Base-by-base conservation (phyloP, 2,113 vertebrate genomes). In the Osmerus eperlanus region DNA sequence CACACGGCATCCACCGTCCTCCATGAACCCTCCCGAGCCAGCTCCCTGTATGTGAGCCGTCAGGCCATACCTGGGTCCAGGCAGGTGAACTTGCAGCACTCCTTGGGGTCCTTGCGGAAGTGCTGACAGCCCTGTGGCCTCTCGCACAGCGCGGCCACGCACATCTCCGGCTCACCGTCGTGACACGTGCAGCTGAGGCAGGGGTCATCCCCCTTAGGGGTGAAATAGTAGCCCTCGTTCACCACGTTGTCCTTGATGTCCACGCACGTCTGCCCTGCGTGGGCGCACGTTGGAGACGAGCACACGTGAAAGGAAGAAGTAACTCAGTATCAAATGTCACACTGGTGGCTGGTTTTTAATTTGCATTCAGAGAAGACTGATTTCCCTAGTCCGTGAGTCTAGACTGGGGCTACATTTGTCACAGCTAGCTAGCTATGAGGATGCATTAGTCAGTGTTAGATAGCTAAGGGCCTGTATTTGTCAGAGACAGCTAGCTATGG, bases 41-140 rank as follows among this genome's bases (percentile, higher is more conserved):
- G 18, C 51, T 72, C 19, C 3, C 41, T 53, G 59, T 11, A 28
- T 28, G 25, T 2, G 25, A 28, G 41, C 41, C 41, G 9, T 5
- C 23, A 18, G 8, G n/a, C 36, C 84, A 89, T 88, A 97, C 96
- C 97, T 89, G 95, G 94, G 85, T 99, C 97, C 29, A 97, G 89
- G 60, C 97, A 99, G 25, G 95, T 97, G 79, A 99, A 99, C 80
- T 96, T 99, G 95, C 97, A 99, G 93, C 97, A 99, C 82, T 98
- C 97, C 82, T 95, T 96, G 3, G 98, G 97, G 79, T 99, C 98
- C 81, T 97, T 99, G 16, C 93, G 94, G 65, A 96, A 99, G 77
- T 98, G 95, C 85, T 95, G 95, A 72, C 98, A 99, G 3, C 94
- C 94, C 87, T 99, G 97, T 0, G 98, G 98, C 54, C 97, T 90